Evolutionary conservation across 2,888 invertebrate genomes (phyloP).

Genomic region (Chymomyza fuscimana): DNA sequence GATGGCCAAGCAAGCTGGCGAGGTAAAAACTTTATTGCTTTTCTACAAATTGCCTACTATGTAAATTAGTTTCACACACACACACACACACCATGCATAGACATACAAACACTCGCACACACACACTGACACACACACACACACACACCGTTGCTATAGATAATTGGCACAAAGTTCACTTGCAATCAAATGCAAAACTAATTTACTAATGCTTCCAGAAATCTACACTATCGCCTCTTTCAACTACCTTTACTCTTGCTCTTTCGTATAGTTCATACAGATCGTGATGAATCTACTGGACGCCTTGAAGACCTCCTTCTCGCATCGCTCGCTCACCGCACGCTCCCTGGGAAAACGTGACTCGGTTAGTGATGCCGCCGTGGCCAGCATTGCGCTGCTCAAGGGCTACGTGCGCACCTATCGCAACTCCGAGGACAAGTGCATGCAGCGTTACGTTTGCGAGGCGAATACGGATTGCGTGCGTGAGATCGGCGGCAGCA

Average conservation of each 20-base stretch:
- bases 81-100: constrained; percentile 24
- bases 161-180: constrained; percentile 53
- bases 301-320: constrained; percentile 94
- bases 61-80: constrained; percentile 45
- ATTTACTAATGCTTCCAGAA: constrained; percentile 58
- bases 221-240: not conserved
- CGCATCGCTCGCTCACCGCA: constrained; percentile 92
- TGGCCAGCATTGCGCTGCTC: constrained; percentile 92
- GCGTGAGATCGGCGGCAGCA: constrained; percentile 88
- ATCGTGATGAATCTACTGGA: constrained; percentile 94
- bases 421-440: constrained; percentile 88
- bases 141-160: constrained; percentile 25
- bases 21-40: constrained; percentile 85
- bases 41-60: constrained; percentile 23
- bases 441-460: constrained; percentile 93
- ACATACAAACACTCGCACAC: constrained; percentile 21
- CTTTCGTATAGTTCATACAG: constrained; percentile 89
- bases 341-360: constrained; percentile 92
- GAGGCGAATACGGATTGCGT: constrained; percentile 94
- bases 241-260: constrained; percentile 12
- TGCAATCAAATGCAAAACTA: constrained; percentile 54
- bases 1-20: constrained; percentile 96
- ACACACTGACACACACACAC: constrained; percentile 25
- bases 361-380: constrained; percentile 93
- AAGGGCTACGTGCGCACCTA: constrained; percentile 93